Conservation (phyloP, 1,140 invertebrate species). For the Drosophila aff. region DNA sequence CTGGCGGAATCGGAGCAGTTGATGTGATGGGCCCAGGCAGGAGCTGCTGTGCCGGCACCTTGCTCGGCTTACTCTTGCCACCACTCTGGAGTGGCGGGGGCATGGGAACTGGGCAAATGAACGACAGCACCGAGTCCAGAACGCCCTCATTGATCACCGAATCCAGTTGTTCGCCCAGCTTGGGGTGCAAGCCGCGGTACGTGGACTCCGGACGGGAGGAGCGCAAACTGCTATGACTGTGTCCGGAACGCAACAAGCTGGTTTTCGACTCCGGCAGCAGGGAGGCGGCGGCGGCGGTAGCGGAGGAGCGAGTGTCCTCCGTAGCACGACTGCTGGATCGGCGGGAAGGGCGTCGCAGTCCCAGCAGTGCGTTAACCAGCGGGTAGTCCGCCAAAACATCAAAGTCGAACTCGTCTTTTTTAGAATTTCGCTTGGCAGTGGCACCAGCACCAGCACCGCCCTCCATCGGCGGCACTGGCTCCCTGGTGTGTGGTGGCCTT, state of each 20-base stretch:
- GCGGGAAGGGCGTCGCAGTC: conserved; percentile 35
- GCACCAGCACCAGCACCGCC: conserved; percentile 1
- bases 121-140: conserved; percentile 91
- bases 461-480: conserved; percentile 66
- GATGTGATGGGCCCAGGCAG: conserved; percentile 11
- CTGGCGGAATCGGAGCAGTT: neutral
- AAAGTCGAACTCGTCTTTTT: conserved; percentile 69
- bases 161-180: conserved; percentile 77
- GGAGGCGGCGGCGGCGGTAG: neutral
- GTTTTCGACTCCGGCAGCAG: conserved; percentile 33
- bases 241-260: conserved; percentile 29
- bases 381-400: conserved; percentile 68
- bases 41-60: conserved; percentile 28
- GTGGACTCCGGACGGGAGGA: conserved; percentile 31
- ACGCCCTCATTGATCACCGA: conserved; percentile 91
- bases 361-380: conserved; percentile 67
- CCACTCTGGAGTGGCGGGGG: conserved; percentile 34
- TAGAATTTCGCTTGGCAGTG: conserved; percentile 53
- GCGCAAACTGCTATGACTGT: conserved; percentile 32
- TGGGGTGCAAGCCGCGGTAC: conserved; percentile 70
- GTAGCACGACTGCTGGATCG: conserved; percentile 17
- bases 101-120: conserved; percentile 85
- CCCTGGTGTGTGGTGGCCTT: conserved; percentile 57
- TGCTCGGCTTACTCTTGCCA: conserved; percentile 37
- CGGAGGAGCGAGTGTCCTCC: conserved; percentile 30